Base-by-base conservation (phyloP, 1,140 invertebrate species). In the Cydia pomonella region DNA sequence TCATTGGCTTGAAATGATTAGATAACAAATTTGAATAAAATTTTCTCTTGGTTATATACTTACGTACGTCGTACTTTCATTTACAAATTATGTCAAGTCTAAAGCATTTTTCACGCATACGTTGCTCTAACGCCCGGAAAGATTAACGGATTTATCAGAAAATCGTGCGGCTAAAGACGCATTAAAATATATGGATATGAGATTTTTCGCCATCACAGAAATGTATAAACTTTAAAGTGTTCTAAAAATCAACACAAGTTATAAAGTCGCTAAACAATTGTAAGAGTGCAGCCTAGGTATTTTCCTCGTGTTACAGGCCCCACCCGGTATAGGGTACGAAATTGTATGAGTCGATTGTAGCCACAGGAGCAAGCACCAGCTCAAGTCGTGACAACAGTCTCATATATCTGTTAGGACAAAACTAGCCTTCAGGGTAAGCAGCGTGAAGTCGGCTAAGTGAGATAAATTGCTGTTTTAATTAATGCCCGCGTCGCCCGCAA, bases 381-480 rank as follows among this genome's bases (percentile, higher is more conserved):
- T 69, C 64, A 69, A 27, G 29, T 69, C 64, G 64, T 33, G 64
- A 38, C 64, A 69, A 33, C 29, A n/a, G 29, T 41, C 27, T 69
- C 64, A 69, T 69, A 69, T 69, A 69, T 33, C 27, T 69, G 27
- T 41, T 29, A 33, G 64, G 64, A 69, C 64, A 72, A 72, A 72
- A 72, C 71, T 47, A 47, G 38, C 71, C 41, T 50, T 72, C 38
- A 72, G 71, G 25, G 71, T 50, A 80, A 76, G 73, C 73, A 75
- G 44, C 75, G 75, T 73, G 75, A 73, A 73, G 59, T 72, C 75
- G 77, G 77, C 79, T 84, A 82, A 82, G 77, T 81, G 81, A 82
- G 82, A 84, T 84, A 82, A 85, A 87, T 86, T 80, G 80, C 81
- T 80, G 76, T 84, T 83, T 87, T 88, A 85, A 87, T 87, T 86